Percentiles rank a stretch among this genome's conserved stretches.
phyloP scores from a whole-genome alignment of 2,113 vertebrate species.

The Chaetops frenatus region DNA sequence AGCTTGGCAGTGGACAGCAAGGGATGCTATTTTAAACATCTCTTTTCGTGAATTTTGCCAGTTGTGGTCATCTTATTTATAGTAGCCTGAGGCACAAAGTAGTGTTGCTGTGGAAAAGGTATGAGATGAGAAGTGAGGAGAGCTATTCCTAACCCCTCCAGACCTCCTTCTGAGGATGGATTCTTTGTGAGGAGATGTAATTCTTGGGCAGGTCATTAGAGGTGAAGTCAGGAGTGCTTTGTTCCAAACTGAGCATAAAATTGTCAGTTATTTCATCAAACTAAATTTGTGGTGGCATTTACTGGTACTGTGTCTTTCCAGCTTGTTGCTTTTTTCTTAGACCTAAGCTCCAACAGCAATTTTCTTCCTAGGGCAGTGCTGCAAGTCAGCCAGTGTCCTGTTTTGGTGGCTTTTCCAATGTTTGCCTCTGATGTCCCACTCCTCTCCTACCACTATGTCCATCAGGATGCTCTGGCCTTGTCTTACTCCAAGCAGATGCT shows the following conservation, averaged over 20 bases:
- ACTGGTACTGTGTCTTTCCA: neutral
- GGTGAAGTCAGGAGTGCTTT: neutral
- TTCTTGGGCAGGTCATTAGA: neutral
- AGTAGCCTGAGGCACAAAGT: neutral
- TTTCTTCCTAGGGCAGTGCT: neutral
- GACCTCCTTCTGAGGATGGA: neutral
- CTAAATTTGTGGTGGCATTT: neutral
- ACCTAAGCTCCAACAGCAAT: neutral
- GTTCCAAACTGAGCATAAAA: neutral
- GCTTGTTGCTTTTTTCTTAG: neutral
- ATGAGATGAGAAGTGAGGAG: neutral
- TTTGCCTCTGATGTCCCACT: neutral
- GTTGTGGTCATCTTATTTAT: neutral
- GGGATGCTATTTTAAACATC: neutral
- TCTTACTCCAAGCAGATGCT: neutral
- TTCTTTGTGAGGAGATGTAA: neutral
- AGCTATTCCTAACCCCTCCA: neutral
- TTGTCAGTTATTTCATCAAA: neutral
- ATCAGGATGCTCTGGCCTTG: neutral
- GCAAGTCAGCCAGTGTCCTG: neutral
- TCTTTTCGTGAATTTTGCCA: neutral
- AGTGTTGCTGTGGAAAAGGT: neutral
- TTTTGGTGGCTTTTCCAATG: neutral
- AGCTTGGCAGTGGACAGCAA: neutral
- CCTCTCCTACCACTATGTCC: accelerated